Base-by-base conservation (phyloP, 2,888 invertebrate species). In the Acanthosepion lycidas region DNA sequence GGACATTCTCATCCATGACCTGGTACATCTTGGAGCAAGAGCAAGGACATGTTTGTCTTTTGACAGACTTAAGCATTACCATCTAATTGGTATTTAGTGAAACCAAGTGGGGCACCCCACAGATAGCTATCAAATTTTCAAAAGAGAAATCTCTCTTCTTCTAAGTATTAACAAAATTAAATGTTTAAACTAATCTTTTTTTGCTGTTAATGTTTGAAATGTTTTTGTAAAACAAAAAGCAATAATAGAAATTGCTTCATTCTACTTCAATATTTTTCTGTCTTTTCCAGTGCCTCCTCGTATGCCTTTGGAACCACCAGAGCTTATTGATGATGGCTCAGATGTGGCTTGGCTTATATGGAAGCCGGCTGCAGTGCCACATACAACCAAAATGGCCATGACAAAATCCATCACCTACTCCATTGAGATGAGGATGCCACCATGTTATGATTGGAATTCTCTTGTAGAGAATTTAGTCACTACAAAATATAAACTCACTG, bases 371-470 rank as follows among this genome's bases (percentile, higher is more conserved):
- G 95, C 96, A n/a, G 96, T 96, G 23, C 96, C 97, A 48, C 95
- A 96, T 3, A 95, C 96, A 49, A 96, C 96, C 93, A 92, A 94
- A 94, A 59, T 94, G 53, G 94, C 95, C 53, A 94, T 95, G 94
- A 95, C 96, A 42, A 96, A 96, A 15, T 96, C 96, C 94, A 96
- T 96, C 42, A 96, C 96, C 0, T 97, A 97, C 95, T 96, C 96
- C 48, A 96, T 97, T n/a, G 97, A 97, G 95, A 94, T 95, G 95
- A 94, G 95, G 55, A 91, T 48, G 78, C 93, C 91, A 3, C 94
- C 95, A 26, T 94, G 91, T 28, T 33, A n/a, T 48, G 94, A 95
- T 20, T 95, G 95, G 95, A 33, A 99, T 95, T 98, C 99, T 64
- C 98, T 97, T n/a, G 96, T 96, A 42, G 95, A 95, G 18, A 96